Base-by-base conservation (phyloP, 2,888 invertebrate genomes). In the Ichneumon xanthorius region DNA sequence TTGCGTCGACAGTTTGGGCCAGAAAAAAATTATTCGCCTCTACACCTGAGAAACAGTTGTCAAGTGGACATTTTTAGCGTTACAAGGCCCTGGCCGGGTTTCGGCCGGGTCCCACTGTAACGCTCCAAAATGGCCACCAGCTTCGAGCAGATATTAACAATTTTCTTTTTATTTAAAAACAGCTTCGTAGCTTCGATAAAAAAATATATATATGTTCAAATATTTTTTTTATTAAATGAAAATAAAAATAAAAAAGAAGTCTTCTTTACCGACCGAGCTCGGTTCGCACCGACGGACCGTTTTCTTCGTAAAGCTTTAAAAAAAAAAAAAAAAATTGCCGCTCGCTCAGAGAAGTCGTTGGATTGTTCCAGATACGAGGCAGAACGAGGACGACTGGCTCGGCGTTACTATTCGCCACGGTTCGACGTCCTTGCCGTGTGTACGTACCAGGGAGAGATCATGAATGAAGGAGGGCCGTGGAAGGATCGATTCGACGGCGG, bases 401-500 rank as follows among this genome's bases (percentile, higher is more conserved):
- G 82, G 58, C 19, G 45, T 72, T 72, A 79, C 82, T 61, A 71
- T 5, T 80, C 68, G 87, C 89, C 88, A 89, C 87, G 89, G 90
- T 89, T 89, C 87, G 89, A 87, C 89, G 89, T 86, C 88, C 88
- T 87, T 70, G 76, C 71, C n/a, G 70, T 73, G 48, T 63, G 76
- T 63, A 37, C 55, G 89, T 89, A 90, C 88, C 88, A 89, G 88
- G 88, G 86, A 86, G 84, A 87, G 90, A 90, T 90, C 90, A 92
- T 92, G 92, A 92, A 92, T 92, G 91, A 89, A 91, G 89, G 87
- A 89, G 88, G 90, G 89, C 89, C 87, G 78, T 50, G 16, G 70
- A 63, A 88, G 90, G 89, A 93, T 93, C 92, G 92, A 93, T 92
- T 65, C 75, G 90, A 85, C 87, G 92, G 91, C 90, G 91, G 91